Evolutionary conservation across 2,113 vertebrate species (phyloP).

Genomic region (Cyprinodon variegatus): DNA sequence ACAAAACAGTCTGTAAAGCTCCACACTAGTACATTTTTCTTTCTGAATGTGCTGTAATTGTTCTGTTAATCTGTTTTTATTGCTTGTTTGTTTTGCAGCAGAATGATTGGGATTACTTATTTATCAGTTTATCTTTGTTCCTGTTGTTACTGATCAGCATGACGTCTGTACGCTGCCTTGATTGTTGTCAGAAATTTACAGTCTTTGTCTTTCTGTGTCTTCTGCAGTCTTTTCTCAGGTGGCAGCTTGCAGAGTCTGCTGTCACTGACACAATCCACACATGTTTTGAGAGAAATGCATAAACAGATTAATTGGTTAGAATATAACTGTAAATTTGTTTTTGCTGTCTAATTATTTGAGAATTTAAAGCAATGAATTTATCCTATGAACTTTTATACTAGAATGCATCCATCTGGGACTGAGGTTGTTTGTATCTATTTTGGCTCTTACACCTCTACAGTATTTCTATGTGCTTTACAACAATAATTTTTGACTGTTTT

Average conservation of each 20-base stretch:
- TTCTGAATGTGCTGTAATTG: conserved; percentile 13
- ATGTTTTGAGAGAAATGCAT: conserved; percentile 15
- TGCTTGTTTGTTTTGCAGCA: conserved; percentile 28
- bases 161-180: conserved; percentile 32
- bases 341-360: neutral
- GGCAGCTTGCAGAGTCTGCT: conserved; percentile 28
- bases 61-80: conserved; percentile 15
- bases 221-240: conserved; percentile 18
- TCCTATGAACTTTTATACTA: neutral
- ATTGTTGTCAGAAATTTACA: conserved; percentile 60
- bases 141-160: conserved; percentile 53
- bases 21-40: neutral
- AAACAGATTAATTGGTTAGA: conserved; percentile 27
- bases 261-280: conserved; percentile 31
- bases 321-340: conserved; percentile 3
- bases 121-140: conserved; percentile 34
- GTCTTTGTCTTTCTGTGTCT: conserved; percentile 38
- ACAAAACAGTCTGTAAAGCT: neutral
- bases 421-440: neutral
- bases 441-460: neutral
- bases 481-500: neutral
- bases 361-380: conserved; percentile 3
- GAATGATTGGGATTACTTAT: neutral
- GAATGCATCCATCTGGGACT: neutral
- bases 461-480: neutral